phyloP scores from a whole-genome alignment of 2,888 invertebrate genomes.

The Acanthosepion esculentum region DNA sequence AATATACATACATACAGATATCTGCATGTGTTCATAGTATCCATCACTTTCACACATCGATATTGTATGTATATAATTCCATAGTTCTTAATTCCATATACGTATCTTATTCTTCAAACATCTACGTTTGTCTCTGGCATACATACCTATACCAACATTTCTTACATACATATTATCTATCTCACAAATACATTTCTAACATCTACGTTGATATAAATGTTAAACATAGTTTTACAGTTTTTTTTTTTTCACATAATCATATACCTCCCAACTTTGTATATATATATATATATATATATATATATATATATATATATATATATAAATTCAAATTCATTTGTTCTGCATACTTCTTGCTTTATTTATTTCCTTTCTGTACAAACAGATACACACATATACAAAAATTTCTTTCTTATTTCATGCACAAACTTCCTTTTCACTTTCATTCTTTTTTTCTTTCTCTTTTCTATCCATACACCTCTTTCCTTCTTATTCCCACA shows the following conservation, averaged over 20 bases:
- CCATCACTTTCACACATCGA: neutral
- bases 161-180: too few species aligned
- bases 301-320: conserved; percentile 38
- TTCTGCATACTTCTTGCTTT: neutral
- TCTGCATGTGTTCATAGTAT: neutral
- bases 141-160: neutral
- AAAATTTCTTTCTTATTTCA: neutral
- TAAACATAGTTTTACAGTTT: too few species aligned
- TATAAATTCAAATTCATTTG: neutral
- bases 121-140: neutral
- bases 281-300: conserved; percentile 1
- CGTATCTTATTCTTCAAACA: neutral
- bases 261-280: too few species aligned
- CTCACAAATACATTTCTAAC: too few species aligned
- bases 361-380: neutral
- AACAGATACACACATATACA: neutral
- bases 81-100: neutral
- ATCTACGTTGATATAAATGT: too few species aligned
- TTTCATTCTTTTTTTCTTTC: neutral
- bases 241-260: too few species aligned
- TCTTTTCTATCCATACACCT: neutral
- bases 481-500: neutral
- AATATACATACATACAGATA: neutral
- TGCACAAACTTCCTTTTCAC: neutral
- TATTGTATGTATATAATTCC: neutral